Evolutionary conservation across 2,888 invertebrate species (phyloP).

Genomic region (Mallateleia sp.): DNA sequence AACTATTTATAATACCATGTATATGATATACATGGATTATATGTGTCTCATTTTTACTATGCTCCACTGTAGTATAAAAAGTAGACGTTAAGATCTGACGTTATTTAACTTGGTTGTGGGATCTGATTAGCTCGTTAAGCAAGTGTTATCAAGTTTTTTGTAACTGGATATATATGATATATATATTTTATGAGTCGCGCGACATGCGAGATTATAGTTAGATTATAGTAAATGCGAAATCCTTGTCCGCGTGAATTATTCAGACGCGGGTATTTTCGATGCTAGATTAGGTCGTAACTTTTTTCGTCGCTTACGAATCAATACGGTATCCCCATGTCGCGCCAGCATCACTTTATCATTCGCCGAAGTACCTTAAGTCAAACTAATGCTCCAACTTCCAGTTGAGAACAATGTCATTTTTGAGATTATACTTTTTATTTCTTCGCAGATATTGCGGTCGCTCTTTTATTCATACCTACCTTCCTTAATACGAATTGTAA

Average conservation of each 20-base stretch:
- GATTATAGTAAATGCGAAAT: conserved; percentile 15
- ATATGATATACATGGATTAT: too few species aligned
- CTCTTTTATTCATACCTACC: too few species aligned
- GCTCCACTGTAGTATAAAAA: neutral
- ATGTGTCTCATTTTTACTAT: too few species aligned
- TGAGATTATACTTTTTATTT: conserved; percentile 70
- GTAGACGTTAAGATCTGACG: conserved; percentile 53
- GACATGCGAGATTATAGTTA: conserved; percentile 7
- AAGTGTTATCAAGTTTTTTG: conserved; percentile 33
- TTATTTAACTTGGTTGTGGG: conserved; percentile 82
- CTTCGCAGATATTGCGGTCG: conserved; percentile 27
- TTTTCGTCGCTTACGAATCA: conserved; percentile 23
- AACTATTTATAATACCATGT: too few species aligned
- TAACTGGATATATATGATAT: conserved; percentile 2
- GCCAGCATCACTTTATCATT: conserved; percentile 30
- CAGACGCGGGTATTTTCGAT: neutral
- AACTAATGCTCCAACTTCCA: conserved; percentile 32
- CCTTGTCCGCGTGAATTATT: conserved; percentile 13
- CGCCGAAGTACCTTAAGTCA: conserved; percentile 61
- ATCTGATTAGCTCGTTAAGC: conserved; percentile 81
- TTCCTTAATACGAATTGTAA: too few species aligned
- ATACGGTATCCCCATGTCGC: conserved; percentile 7
- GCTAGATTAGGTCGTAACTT: neutral
- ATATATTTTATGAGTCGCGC: conserved; percentile 14
- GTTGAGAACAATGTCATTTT: conserved; percentile 55